Percentiles rank a stretch among this genome's conserved stretches.
Evolutionary conservation across 2,888 invertebrate genomes (phyloP).

Genomic region (Eupithecia subumbrata): DNA sequence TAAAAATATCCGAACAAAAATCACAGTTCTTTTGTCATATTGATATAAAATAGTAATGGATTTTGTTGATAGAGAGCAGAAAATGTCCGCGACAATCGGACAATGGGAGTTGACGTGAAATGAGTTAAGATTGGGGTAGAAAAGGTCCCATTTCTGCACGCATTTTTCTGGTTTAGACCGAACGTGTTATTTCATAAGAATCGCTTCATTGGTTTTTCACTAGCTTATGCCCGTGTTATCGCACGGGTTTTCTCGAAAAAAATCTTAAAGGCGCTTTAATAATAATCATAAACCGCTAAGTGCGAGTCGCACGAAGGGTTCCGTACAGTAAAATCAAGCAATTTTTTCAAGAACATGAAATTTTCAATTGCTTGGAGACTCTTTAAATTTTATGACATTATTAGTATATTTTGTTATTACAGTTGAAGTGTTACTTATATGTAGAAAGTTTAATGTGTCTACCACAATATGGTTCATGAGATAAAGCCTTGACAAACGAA

Average conservation of each 20-base stretch:
- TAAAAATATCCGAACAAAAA: neutral
- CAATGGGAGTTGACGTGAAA: neutral
- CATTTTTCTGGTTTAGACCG: neutral
- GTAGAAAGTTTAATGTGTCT: too few species aligned
- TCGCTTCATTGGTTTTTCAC: neutral
- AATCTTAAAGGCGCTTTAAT: neutral
- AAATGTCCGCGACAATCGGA: neutral
- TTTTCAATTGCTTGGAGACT: too few species aligned
- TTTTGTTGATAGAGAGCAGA: neutral
- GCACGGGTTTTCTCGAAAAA: neutral
- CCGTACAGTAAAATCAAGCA: too few species aligned
- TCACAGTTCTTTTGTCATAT: neutral
- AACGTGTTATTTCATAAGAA: neutral
- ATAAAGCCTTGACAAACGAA: too few species aligned
- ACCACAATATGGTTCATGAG: too few species aligned
- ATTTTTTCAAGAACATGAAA: too few species aligned
- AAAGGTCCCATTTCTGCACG: neutral
- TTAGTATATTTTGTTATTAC: too few species aligned
- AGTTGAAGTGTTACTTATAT: too few species aligned
- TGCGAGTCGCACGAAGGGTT: too few species aligned
- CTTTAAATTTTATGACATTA: too few species aligned
- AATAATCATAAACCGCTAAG: neutral
- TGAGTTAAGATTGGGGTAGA: neutral
- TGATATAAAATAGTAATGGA: neutral
- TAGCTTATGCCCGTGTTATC: neutral